Percentiles rank a stretch among this genome's conserved stretches.
These are phyloP conservation scores for Hydropotes inermis DNA, from an alignment of 2,113 vertebrate genomes.

Conservation along the genomic window DNA sequence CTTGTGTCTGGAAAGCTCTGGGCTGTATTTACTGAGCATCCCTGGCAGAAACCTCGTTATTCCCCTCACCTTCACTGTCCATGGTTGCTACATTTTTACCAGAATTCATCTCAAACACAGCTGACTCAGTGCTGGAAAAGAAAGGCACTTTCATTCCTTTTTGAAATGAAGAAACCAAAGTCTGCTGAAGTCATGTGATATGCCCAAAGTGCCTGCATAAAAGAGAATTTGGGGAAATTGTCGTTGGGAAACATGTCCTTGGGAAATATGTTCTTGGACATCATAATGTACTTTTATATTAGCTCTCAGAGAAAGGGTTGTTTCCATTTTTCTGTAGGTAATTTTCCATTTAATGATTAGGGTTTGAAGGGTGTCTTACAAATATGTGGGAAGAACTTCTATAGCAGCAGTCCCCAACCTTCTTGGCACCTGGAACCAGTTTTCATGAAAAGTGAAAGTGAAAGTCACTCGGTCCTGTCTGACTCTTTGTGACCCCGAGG, in stretches of 20 bases:
- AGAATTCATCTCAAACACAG: not conserved
- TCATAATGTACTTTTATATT: not conserved
- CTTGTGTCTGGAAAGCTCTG: not conserved
- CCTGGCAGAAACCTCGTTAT: not conserved
- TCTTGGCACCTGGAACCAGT: not conserved
- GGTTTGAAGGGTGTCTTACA: not conserved
- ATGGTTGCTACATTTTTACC: not conserved
- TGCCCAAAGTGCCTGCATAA: not conserved
- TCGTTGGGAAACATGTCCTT: not conserved
- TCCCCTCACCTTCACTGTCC: not conserved
- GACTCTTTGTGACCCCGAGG: not conserved
- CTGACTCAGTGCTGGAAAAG: not conserved
- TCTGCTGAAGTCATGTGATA: not conserved
- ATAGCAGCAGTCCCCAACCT: not conserved
- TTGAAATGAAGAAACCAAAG: not conserved
- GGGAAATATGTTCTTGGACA: not conserved
- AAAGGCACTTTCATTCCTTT: not conserved
- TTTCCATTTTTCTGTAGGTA: not conserved
- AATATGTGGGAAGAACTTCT: not conserved
- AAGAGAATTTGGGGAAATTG: not conserved
- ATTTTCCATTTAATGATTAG: not conserved
- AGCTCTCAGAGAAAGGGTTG: not conserved
- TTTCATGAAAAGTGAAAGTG: not conserved
- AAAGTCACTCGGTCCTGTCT: not conserved
- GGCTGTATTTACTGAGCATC: not conserved